phyloP scores from a whole-genome alignment of 2,888 invertebrate species.

The Chymomyza fuscimana region DNA sequence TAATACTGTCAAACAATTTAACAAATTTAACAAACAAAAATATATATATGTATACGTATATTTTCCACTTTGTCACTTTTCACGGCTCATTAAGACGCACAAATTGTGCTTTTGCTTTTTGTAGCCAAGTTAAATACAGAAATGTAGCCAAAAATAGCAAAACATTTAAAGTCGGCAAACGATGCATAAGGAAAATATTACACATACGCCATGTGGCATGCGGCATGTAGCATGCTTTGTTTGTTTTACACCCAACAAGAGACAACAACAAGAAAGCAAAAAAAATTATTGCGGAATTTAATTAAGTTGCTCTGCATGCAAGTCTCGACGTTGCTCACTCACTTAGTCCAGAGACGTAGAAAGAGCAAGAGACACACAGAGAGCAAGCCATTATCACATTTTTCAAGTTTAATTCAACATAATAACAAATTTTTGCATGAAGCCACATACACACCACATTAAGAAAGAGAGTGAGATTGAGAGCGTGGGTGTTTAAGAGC shows the following conservation, averaged over 20 bases:
- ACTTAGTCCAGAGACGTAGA: background rate
- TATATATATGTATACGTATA: background rate
- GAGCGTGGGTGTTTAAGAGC: background rate
- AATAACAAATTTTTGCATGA: slow-evolving; percentile 57
- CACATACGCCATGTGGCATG: slow-evolving; percentile 59
- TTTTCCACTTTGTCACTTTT: slow-evolving; percentile 22
- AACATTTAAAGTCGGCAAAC: slow-evolving; percentile 18
- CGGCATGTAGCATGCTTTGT: slow-evolving; percentile 16
- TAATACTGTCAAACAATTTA: slow-evolving; percentile 20
- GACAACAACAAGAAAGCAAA: slow-evolving; percentile 25
- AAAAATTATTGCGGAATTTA: slow-evolving; percentile 67
- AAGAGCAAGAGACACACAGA: background rate
- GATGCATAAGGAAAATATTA: slow-evolving; percentile 32
- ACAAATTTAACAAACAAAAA: slow-evolving; percentile 23
- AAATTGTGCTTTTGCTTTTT: slow-evolving; percentile 19
- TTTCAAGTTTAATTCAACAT: slow-evolving; percentile 72
- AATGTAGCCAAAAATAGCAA: slow-evolving; percentile 18
- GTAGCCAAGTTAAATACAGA: slow-evolving; percentile 11
- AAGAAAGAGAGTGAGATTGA: background rate
- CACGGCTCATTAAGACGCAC: slow-evolving; percentile 30
- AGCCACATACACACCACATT: background rate
- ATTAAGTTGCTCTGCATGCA: slow-evolving; percentile 48
- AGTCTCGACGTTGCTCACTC: background rate
- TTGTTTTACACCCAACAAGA: slow-evolving; percentile 19
- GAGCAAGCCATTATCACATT: slow-evolving; percentile 61